These are phyloP conservation scores for Idaea aversata DNA, from an alignment of 2,888 invertebrate species.

Conservation along the genomic window DNA sequence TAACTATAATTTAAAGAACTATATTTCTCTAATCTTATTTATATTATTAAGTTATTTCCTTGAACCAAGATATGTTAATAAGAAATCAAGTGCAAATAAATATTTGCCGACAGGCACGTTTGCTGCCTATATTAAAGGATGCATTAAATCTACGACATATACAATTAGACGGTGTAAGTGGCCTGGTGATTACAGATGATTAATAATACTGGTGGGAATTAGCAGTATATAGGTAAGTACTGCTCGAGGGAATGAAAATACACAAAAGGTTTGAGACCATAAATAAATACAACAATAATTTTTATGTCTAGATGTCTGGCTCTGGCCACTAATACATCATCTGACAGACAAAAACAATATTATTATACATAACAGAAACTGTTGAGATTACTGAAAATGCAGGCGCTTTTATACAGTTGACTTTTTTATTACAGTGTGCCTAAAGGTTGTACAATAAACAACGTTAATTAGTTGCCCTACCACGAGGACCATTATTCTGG, in stretches of 20 bases:
- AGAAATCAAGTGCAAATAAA: background rate
- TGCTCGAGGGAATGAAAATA: background rate
- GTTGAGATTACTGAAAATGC: too few relatives aligned
- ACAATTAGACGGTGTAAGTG: conserved; percentile 5
- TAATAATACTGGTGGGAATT: background rate
- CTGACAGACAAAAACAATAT: too few relatives aligned
- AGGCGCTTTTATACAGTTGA: too few relatives aligned
- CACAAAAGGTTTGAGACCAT: background rate
- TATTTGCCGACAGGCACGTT: background rate
- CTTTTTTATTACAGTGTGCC: too few relatives aligned
- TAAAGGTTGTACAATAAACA: background rate
- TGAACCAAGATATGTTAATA: background rate
- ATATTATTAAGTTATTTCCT: too few relatives aligned
- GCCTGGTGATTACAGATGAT: background rate
- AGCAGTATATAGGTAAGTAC: background rate
- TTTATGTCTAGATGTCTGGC: too few relatives aligned
- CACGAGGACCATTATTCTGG: background rate
- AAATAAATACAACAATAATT: too few relatives aligned
- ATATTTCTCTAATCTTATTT: too few relatives aligned
- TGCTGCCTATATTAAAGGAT: background rate
- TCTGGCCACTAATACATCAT: too few relatives aligned
- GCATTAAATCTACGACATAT: background rate
- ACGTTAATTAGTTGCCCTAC: background rate
- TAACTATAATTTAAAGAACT: too few relatives aligned
- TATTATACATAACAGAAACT: too few relatives aligned